These are phyloP conservation scores for Limnothrissa miodon DNA, from an alignment of 2,113 vertebrate genomes.

Conservation along the genomic window DNA sequence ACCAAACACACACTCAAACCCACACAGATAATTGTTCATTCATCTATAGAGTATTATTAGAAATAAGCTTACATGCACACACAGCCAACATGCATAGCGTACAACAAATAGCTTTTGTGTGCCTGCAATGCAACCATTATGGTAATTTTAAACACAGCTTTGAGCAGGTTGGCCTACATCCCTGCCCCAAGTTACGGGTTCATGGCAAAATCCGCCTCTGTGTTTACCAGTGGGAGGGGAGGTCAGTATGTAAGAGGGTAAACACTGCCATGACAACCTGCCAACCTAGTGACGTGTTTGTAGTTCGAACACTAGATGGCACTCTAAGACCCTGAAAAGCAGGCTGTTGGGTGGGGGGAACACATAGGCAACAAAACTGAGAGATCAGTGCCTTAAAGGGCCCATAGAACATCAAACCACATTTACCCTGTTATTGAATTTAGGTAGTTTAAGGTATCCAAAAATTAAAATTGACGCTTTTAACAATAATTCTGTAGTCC, in stretches of 20 bases:
- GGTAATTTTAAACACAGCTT: constrained; percentile 19
- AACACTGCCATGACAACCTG: constrained; percentile 13
- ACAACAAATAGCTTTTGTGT: not conserved
- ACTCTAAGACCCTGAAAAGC: constrained; percentile 26
- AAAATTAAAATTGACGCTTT: no score
- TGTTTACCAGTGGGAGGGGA: constrained; percentile 36
- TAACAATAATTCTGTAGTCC: no score
- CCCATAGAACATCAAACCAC: no score
- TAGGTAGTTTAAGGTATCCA: no score
- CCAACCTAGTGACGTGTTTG: not conserved
- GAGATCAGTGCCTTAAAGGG: no score
- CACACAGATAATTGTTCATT: not conserved
- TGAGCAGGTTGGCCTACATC: constrained; percentile 22
- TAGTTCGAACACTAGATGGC: constrained; percentile 42
- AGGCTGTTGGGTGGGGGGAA: no score
- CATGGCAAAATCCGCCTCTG: constrained; percentile 38
- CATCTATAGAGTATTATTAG: no score
- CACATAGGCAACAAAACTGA: no score
- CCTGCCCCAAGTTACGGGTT: constrained; percentile 40
- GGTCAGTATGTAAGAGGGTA: constrained; percentile 17
- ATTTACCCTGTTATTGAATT: no score
- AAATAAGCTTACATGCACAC: not conserved
- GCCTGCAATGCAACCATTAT: not conserved
- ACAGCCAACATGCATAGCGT: not conserved
- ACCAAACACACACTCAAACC: not conserved